Base-by-base conservation (phyloP, 2,113 vertebrate species). In the Uria lomvia region DNA sequence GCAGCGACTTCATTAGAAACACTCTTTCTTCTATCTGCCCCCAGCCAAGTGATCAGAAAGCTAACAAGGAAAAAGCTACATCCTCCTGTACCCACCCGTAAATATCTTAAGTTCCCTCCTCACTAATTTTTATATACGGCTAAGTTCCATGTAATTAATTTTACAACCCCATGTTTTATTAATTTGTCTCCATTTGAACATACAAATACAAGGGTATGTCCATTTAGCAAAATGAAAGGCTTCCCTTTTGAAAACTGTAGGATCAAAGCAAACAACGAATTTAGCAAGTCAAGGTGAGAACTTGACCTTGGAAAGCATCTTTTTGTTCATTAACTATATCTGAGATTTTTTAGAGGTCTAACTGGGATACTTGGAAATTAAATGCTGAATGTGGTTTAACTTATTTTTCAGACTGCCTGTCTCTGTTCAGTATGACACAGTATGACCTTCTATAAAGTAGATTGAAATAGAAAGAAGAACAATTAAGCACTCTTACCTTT, bases 1-100 rank as follows among this genome's bases (percentile, higher is more conserved):
- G 1, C 5, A 74, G 60, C 0, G 1, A 38, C 7, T 83, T 58
- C 1, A 30, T 26, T 58, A 68, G 32, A 59, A 80, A 53, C 4
- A 20, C 12, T 52, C 47, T 83, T 92, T 74, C 18, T 80, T 66
- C 29, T 32, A 29, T 9, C 7, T 72, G 12, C 5, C 7, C 7
- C 9, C 11, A 11, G 47, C 4, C 1, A 59, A 36, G 10, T 29
- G n/a, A 32, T 38, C 15, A 87, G 29, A 71, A 90, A 52, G 4
- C 23, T 47, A 47, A 15, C 8, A 62, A 62, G 8, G 9, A 89
- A 60, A 8, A 65, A 86, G 3, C 7, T 75, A 38, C 0, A 0
- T 75, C 11, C 71, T 79, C 43, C 36, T 67, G 23, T 79, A 22
- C 11, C n/a, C 20, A 23, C 14, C 5, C 63, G 4, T 8, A 67